Base-by-base conservation (phyloP, 2,113 vertebrate genomes). In the Podocnemis expansa region DNA sequence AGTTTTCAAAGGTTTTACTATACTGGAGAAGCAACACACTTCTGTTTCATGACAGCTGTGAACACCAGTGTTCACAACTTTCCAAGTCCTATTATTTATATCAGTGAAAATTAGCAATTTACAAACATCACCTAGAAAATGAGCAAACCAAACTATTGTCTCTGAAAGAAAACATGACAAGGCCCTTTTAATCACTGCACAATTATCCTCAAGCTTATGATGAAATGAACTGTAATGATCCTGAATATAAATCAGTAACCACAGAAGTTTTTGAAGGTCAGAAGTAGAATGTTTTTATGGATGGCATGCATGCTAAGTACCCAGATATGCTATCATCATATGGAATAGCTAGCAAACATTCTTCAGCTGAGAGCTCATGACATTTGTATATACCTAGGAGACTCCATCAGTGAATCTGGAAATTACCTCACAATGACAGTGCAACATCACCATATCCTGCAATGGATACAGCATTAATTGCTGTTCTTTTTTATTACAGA, bases 221-320 rank as follows among this genome's bases (percentile, higher is more conserved):
- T 79, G 89, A 41, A 52, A 80, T 52, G 89, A 95, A 94, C 94
- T 96, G n/a, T 80, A 91, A 75, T 83, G 78, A 96, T 94, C 89
- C 60, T 83, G 49, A 52, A 14, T 0, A 60, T 97, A 93, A 98
- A 96, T 96, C 58, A 97, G 78, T 96, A 97, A 97, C 94, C 43
- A 89, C 84, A 84, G 24, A 4, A 91, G 60, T 38, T 89, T 92
- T 96, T 87, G 88, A 96, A 93, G 86, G 52, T 55, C 51, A 92
- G n/a, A 89, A 52, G 24, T 87, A 22, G 79, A 81, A 51, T 5
- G 4, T 86, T n/a, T 86, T 94, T 94, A 75, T 82, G 29, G 43
- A 94, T 83, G 70, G 54, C 81, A 81, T 87, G 51, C 78, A 12
- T 51, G 41, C 49, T 93, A 89, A 0, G 1, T 80, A 85, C 76